Base-by-base conservation (phyloP, 30 jellyfish, hydroid and myxozoan species). In the Sanderia malayensis region DNA sequence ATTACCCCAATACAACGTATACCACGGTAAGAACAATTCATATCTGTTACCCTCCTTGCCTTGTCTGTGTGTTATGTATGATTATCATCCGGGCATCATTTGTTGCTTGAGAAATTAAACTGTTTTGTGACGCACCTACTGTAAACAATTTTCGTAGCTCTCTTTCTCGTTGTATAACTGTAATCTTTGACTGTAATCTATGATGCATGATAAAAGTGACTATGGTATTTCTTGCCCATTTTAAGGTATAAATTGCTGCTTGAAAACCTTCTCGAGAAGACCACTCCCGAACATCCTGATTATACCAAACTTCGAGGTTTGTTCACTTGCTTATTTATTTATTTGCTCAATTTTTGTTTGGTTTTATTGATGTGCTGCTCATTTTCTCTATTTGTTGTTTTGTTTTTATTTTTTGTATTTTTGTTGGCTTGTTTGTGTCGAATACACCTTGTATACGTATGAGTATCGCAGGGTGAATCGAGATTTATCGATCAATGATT, bases 1-100 rank as follows among this genome's bases (percentile, higher is more conserved):
- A 79, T 90, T 10, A 90, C 98, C 0, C 98, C 98, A 17, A 84
- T 90, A 26, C 98, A 90, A 59, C 63, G 98, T 26, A 94, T 90
- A 31, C 98, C 98, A 77, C 76, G 98, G 98, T 90, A 73, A 31
- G 44, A 15, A 0, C 24, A 33, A 23, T n/a, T n/a, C n/a, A n/a
- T n/a, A n/a, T n/a, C n/a, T n/a, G n/a, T n/a, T n/a, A n/a, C n/a
- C n/a, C n/a, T n/a, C n/a, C n/a, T n/a, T n/a, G n/a, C n/a, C n/a
- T n/a, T n/a, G n/a, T n/a, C n/a, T n/a, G n/a, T n/a, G n/a, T n/a
- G n/a, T n/a, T n/a, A n/a, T n/a, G n/a, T n/a, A n/a, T n/a, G n/a
- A n/a, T n/a, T n/a, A n/a, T n/a, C n/a, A n/a, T n/a, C n/a, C n/a
- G n/a, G n/a, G n/a, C n/a, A n/a, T n/a, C n/a, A n/a, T n/a, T n/a